A percentile compares a stretch with the other conserved stretches of the same genome.
phyloP scores from a whole-genome alignment of 2,113 vertebrate genomes.

The Antidorcas marsupialis region DNA sequence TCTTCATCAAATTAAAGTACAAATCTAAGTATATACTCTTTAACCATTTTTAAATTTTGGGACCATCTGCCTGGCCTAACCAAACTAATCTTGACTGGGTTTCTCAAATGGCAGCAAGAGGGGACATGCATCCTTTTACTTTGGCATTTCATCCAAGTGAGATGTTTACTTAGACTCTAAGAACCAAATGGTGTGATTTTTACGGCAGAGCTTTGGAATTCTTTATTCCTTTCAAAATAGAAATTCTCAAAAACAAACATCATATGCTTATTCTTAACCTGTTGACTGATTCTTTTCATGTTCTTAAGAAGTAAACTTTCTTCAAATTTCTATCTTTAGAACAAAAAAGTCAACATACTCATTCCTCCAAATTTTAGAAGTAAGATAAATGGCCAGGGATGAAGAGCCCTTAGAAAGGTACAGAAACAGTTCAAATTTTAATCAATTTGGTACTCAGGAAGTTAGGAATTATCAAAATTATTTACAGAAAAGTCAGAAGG shows the following conservation, averaged over 20 bases:
- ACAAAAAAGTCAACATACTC: neutral
- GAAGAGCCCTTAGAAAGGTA: neutral
- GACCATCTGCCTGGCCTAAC: neutral
- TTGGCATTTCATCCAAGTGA: neutral
- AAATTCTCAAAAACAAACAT: conserved; percentile 3
- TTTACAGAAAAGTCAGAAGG: neutral
- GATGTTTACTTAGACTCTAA: neutral
- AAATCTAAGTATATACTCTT: neutral
- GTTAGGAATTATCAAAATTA: neutral
- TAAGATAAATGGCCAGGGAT: neutral
- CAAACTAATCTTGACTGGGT: neutral
- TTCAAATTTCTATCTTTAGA: neutral
- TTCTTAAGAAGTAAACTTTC: conserved; percentile 14
- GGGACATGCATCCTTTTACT: neutral
- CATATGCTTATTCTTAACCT: neutral
- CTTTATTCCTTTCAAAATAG: neutral
- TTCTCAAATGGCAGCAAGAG: neutral
- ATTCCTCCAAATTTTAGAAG: neutral
- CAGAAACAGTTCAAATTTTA: neutral
- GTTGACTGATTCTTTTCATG: neutral
- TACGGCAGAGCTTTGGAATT: neutral
- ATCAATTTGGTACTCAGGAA: neutral
- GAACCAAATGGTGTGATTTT: neutral
- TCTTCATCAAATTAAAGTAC: neutral
- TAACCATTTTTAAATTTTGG: neutral